Evolutionary conservation across 2,888 invertebrate species (phyloP).

Genomic region (Diaphora mendica): DNA sequence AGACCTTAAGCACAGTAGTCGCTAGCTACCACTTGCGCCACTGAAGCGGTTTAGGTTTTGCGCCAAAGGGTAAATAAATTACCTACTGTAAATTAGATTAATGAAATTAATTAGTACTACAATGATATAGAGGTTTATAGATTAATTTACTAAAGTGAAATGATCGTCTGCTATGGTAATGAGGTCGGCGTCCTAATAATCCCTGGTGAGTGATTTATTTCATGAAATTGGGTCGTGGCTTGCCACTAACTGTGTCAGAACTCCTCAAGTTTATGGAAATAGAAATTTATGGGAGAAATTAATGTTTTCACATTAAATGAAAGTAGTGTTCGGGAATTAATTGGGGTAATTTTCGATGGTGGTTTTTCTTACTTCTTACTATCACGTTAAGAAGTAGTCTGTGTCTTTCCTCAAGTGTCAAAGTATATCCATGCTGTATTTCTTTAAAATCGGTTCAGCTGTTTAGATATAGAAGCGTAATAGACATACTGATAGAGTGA

Average conservation of each 20-base stretch:
- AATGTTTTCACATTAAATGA: slow-evolving; percentile 41
- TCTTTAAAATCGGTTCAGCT: no score
- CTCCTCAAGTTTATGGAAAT: slow-evolving; percentile 38
- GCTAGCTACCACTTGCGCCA: no score
- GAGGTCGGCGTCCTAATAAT: slow-evolving; percentile 21
- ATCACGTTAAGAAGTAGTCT: no score
- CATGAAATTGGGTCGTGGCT: slow-evolving; percentile 31
- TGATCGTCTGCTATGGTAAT: slow-evolving; percentile 21
- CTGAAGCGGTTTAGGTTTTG: no score
- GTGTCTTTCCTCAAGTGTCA: no score
- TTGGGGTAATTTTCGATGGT: not conserved
- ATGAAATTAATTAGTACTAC: not conserved
- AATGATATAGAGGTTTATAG: not conserved
- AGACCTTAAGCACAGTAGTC: no score
- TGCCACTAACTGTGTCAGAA: slow-evolving; percentile 37
- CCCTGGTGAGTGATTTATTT: slow-evolving; percentile 22
- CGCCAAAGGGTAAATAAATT: not conserved
- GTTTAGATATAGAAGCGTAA: no score
- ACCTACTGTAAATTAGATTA: not conserved
- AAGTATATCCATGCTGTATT: no score
- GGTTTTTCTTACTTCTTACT: not conserved
- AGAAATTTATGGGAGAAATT: slow-evolving; percentile 39
- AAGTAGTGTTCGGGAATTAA: slow-evolving; percentile 2
- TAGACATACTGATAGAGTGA: no score
- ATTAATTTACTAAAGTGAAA: slow-evolving; percentile 19